Evolutionary conservation across 2,797 vertebrate genomes (phyloP), one percentile per base, ranked within the genome.

Genomic region (Lutjanus argentimaculatus): DNA sequence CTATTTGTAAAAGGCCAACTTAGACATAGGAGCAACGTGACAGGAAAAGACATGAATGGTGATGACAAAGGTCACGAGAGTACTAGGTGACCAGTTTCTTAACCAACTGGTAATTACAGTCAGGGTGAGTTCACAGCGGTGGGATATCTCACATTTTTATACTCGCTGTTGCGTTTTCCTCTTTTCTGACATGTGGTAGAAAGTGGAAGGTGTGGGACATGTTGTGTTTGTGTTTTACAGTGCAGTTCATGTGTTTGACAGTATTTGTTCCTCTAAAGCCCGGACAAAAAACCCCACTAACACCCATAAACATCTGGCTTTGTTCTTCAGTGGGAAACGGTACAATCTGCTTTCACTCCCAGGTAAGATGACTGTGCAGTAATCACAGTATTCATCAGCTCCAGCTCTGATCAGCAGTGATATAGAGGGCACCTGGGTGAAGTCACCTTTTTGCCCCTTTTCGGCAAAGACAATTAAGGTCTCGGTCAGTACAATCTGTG

Each of bases 1-100:
- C 46, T 52, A 56, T 81, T 65, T 76, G 68, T 75, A 74, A 92
- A 91, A 92, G 79, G 80, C 81, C 87, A 92, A 77, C 72, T 64
- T 21, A 67, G 78, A 83, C 61, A 72, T 0, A 6, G 63, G 75
- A 13, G 68, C 22, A 19, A 69, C n/a, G 55, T 82, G 83, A 88
- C 80, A 66, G 75, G 64, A 66, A 69, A 76, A 70, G 71, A 72
- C 83, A 58, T 48, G 65, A 78, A 56, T 48, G 48, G n/a, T 79
- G 76, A 83, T 52, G 58, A 85, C 64, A 76, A 89, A 92, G 88
- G 86, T 85, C 84, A 83, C 10, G 6, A 63, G 72, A 67, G 71
- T 48, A 67, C 25, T 4, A 62, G 56, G 21, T 64, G 66, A 85
- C 55, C 55, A 55, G 51, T 74, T 79, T 74, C 40, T 64, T 56